Conservation (phyloP, 2,113 vertebrate species). For the Malurus melanocephalus region DNA sequence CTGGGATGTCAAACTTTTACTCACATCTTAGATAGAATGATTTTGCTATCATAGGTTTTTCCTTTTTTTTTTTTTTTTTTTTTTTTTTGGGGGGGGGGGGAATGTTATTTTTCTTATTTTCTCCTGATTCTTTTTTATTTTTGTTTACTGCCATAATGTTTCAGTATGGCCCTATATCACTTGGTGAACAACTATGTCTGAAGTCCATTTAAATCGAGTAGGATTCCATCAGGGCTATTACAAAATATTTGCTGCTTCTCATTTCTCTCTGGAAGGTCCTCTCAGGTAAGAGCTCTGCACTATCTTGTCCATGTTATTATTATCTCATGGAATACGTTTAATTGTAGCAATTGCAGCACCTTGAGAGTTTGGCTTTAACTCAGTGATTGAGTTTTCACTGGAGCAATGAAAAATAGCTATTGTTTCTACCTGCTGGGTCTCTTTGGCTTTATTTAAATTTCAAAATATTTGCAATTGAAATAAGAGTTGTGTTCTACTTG, state of each 20-base stretch:
- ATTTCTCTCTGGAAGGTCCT: background rate
- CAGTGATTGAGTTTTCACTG: background rate
- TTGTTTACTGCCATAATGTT: background rate
- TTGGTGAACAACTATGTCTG: background rate
- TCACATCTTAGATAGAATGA: background rate
- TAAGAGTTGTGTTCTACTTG: background rate
- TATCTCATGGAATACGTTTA: background rate
- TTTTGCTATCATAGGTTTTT: background rate
- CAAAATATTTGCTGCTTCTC: background rate
- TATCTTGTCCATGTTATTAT: background rate
- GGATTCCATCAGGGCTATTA: background rate
- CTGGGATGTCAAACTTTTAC: background rate
- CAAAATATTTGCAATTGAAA: conserved; percentile 16
- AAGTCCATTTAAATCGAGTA: background rate
- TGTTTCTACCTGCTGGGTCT: background rate
- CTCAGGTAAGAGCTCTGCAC: background rate
- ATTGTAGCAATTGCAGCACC: background rate
- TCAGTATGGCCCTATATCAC: background rate
- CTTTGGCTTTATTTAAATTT: background rate
- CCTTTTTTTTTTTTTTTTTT: fast-evolving
- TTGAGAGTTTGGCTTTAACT: background rate
- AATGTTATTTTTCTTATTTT: background rate
- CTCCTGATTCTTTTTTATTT: background rate
- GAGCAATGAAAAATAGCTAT: background rate
- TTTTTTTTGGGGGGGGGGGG: background rate